Evolutionary conservation across 2,797 vertebrate genomes (phyloP).

Genomic region (Carduelis carduelis): DNA sequence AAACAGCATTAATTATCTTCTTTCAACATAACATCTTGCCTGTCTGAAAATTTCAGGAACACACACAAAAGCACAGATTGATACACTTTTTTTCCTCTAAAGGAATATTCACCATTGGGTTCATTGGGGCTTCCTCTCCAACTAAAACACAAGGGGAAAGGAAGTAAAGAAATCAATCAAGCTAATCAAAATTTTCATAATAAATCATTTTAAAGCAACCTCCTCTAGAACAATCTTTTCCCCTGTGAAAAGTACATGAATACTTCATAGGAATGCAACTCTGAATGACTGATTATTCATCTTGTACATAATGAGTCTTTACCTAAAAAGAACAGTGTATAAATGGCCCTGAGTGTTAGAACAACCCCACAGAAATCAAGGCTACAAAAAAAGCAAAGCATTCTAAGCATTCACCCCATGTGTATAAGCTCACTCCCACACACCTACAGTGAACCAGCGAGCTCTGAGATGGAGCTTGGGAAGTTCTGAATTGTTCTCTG

Average conservation of each 20-base stretch:
- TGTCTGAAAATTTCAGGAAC: not conserved
- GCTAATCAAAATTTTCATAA: not conserved
- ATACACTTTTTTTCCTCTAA: accelerated
- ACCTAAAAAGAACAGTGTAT: not conserved
- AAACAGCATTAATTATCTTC: not conserved
- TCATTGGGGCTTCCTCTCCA: accelerated
- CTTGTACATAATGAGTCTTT: not conserved
- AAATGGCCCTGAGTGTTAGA: not conserved
- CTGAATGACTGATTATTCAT: not conserved
- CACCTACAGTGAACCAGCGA: not conserved
- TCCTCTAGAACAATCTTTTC: not conserved
- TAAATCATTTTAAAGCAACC: not conserved
- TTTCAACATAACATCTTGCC: not conserved
- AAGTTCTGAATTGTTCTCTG: not conserved
- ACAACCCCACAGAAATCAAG: not conserved
- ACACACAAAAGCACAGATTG: not conserved
- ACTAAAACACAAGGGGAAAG: not conserved
- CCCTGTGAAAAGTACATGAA: not conserved
- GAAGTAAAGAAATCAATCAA: not conserved
- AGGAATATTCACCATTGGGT: not conserved
- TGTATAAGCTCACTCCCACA: not conserved
- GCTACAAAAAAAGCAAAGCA: not conserved
- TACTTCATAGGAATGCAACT: not conserved
- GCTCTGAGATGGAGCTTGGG: not conserved
- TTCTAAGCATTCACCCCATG: not conserved